Evolutionary conservation across 35 echinoderm and acorn worm species (phyloP).

Genomic region (Heliocidaris erythrogramma): DNA sequence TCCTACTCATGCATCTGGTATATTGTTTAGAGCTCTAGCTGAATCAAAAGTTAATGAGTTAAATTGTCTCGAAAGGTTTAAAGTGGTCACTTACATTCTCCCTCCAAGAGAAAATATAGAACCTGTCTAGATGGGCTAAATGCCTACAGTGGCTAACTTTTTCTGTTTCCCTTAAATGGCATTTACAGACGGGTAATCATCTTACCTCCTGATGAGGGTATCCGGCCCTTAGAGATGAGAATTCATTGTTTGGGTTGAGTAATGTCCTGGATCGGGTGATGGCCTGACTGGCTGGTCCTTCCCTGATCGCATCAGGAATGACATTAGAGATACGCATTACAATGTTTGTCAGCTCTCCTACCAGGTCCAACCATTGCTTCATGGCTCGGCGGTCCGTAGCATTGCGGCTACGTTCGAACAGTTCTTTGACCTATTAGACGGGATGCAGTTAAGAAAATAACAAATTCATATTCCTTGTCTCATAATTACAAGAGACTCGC

Average conservation of each 20-base stretch:
- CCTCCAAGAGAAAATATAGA: too few species aligned
- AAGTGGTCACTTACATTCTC: too few species aligned
- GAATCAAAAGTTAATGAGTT: too few species aligned
- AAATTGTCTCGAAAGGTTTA: too few species aligned
- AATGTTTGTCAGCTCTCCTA: conserved; percentile 62
- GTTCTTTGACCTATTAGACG: conserved; percentile 71
- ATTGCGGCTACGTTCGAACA: conserved; percentile 84
- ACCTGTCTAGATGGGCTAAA: too few species aligned
- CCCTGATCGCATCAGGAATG: neutral
- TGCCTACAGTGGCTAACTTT: neutral
- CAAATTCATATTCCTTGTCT: neutral
- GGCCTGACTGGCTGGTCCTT: conserved; percentile 57
- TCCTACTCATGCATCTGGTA: too few species aligned
- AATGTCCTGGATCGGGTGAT: conserved; percentile 74
- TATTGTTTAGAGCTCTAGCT: too few species aligned
- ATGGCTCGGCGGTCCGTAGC: conserved; percentile 87
- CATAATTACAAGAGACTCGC: too few species aligned
- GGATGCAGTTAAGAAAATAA: neutral
- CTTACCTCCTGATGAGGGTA: conserved; percentile 98
- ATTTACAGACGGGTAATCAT: neutral
- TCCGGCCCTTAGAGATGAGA: conserved; percentile 77
- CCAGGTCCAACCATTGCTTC: conserved; percentile 86
- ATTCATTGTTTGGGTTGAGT: conserved; percentile 83
- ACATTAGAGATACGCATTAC: conserved; percentile 54
- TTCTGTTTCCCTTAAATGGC: neutral